phyloP scores from a whole-genome alignment of 2,797 vertebrate genomes.

The Mus caroli region DNA sequence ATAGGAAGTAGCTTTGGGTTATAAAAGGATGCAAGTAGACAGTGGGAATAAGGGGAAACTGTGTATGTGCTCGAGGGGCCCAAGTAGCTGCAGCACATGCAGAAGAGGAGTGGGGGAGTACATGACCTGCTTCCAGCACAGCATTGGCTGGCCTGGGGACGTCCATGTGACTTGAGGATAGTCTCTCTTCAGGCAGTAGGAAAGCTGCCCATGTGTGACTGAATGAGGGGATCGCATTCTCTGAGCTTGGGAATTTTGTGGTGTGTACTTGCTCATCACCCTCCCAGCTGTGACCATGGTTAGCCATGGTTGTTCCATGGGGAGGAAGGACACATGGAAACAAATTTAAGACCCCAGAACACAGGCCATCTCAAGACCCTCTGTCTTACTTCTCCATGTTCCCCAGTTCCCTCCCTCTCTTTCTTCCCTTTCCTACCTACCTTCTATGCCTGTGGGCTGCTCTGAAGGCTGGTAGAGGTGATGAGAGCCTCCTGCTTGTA shows the following conservation, averaged over 20 bases:
- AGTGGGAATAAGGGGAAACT: not conserved
- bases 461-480: not conserved
- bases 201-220: not conserved
- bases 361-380: no score
- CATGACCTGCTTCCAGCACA: not conserved
- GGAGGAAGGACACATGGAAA: not conserved
- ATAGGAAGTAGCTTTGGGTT: not conserved
- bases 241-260: not conserved
- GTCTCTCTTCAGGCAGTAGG: not conserved
- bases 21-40: not conserved
- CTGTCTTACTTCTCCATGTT: not conserved
- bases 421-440: not conserved
- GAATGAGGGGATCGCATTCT: not conserved
- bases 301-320: not conserved
- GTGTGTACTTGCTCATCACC: not conserved
- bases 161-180: not conserved
- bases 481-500: constrained; percentile 74
- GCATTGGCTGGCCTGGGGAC: not conserved
- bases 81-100: not conserved
- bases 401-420: not conserved
- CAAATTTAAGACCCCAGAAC: not conserved
- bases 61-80: not conserved
- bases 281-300: not conserved
- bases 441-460: constrained; percentile 5
- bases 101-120: not conserved